Evolutionary conservation across 2,113 vertebrate species (phyloP).

Genomic region (Spilogale gracilis): DNA sequence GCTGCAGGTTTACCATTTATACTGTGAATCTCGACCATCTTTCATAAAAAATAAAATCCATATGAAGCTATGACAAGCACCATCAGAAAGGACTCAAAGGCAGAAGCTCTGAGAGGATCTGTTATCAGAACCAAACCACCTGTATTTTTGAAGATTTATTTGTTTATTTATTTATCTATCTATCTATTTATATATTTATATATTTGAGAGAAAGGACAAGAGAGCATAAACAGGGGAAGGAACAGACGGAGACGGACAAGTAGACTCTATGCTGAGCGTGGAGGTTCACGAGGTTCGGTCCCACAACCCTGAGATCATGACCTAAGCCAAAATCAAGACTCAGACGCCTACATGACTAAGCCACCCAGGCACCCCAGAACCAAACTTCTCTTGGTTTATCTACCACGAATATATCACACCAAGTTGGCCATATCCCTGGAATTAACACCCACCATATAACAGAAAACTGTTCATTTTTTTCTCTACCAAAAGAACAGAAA

Average conservation of each 20-base stretch:
- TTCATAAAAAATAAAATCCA: not conserved
- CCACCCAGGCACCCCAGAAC: not conserved
- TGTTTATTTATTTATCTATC: too few relatives aligned
- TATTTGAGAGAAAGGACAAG: not conserved
- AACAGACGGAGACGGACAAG: not conserved
- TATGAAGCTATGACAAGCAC: not conserved
- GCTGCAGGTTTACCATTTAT: not conserved
- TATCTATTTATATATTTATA: not conserved
- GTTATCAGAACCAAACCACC: not conserved
- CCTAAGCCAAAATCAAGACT: not conserved
- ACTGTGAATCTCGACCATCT: not conserved
- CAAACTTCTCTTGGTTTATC: not conserved
- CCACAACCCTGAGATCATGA: not conserved
- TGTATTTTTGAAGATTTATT: not conserved
- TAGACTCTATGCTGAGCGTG: not conserved
- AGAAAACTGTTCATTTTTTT: slow-evolving; percentile 32
- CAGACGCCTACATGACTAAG: not conserved
- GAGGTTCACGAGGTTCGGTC: not conserved
- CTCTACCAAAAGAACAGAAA: not conserved
- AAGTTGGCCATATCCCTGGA: slow-evolving; percentile 2
- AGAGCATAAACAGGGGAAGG: not conserved
- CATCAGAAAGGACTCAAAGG: not conserved
- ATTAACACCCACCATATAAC: slow-evolving; percentile 1
- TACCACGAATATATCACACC: not conserved
- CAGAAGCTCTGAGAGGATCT: not conserved